These are phyloP conservation scores for Nesoenas mayeri DNA, from an alignment of 2,113 vertebrate genomes.

Conservation along the genomic window DNA sequence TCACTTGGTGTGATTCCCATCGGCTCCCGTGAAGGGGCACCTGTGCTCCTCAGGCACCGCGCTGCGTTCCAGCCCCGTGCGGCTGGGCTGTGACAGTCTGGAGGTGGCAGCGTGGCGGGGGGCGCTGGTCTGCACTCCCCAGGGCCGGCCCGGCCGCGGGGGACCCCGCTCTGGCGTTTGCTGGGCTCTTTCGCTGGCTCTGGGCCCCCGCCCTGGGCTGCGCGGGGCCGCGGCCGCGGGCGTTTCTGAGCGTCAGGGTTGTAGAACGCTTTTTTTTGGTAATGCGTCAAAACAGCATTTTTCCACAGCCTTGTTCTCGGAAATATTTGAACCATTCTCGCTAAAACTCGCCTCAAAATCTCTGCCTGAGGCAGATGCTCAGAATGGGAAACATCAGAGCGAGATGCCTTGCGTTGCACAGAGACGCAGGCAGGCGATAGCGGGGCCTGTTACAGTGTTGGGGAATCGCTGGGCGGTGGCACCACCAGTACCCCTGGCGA, in stretches of 20 bases:
- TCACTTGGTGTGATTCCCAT: background rate
- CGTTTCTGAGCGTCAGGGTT: background rate
- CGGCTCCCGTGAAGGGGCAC: background rate
- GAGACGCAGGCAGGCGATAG: background rate
- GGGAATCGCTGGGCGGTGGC: background rate
- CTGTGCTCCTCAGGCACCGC: background rate
- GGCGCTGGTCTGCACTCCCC: no score
- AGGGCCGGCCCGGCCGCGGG: no score
- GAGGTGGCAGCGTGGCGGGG: no score
- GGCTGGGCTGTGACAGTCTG: no score
- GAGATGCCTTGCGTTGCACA: background rate
- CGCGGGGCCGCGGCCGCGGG: background rate
- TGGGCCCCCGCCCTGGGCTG: no score
- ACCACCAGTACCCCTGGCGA: background rate
- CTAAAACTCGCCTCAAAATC: constrained; percentile 42
- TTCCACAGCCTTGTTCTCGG: background rate
- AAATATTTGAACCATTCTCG: constrained; percentile 1
- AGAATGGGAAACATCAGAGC: background rate
- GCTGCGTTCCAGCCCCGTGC: background rate
- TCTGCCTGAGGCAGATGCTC: background rate
- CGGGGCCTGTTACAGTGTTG: background rate
- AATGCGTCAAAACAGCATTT: background rate
- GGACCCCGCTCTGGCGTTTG: no score
- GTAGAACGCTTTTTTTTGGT: fast-evolving
- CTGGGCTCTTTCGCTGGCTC: no score